Evolutionary conservation across 2,888 invertebrate genomes (phyloP).

Genomic region (Tetrapedia diversipes): DNA sequence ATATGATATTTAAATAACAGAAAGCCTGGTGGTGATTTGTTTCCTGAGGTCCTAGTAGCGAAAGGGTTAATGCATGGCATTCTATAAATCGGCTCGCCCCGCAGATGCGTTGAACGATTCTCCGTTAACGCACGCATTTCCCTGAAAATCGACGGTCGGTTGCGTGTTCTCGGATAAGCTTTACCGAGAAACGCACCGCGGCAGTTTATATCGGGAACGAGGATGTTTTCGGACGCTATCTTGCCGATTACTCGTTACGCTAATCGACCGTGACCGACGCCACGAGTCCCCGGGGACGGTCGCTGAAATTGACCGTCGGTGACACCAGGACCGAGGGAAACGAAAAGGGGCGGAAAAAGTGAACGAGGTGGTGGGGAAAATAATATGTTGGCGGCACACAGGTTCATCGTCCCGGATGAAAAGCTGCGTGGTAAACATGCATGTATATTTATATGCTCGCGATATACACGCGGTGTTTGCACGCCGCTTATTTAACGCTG

Average conservation of each 20-base stretch:
- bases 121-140: conserved; percentile 3
- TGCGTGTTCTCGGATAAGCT: conserved; percentile 13
- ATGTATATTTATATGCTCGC: conserved; percentile 33
- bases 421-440: conserved; percentile 47
- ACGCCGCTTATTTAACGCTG: conserved; percentile 59
- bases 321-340: not conserved
- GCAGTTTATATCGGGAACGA: conserved; percentile 33
- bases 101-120: too few species aligned
- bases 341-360: not conserved
- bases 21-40: too few species aligned
- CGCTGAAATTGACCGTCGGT: conserved; percentile 47
- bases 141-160: conserved; percentile 24
- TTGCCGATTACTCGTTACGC: conserved; percentile 46
- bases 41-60: too few species aligned
- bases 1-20: too few species aligned
- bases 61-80: too few species aligned
- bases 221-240: conserved; percentile 55
- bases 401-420: conserved; percentile 61
- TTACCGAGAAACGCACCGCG: conserved; percentile 34
- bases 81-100: too few species aligned
- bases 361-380: not conserved
- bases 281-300: conserved; percentile 19
- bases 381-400: not conserved
- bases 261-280: conserved; percentile 44
- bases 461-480: conserved; percentile 57